Percentiles rank a stretch among this genome's conserved stretches.
phyloP scores from a whole-genome alignment of 2,888 invertebrate genomes.

The Ctenicera cuprea region DNA sequence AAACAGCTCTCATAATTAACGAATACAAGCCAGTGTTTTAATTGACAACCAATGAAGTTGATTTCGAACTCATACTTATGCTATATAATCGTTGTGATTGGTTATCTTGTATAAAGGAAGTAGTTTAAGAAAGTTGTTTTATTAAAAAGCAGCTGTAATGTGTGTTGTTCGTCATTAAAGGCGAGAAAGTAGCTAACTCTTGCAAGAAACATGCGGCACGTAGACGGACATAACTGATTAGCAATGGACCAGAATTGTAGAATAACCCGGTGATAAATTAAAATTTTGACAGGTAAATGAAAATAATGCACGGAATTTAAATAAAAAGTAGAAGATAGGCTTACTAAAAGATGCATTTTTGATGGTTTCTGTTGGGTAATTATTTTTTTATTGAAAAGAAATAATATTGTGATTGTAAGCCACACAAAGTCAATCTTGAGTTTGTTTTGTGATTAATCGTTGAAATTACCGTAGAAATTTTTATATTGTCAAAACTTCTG shows the following conservation, averaged over 20 bases:
- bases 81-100: slow-evolving; percentile 1
- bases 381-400: too few species aligned
- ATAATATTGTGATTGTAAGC: too few species aligned
- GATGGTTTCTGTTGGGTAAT: neutral
- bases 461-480: too few species aligned
- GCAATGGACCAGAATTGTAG: slow-evolving; percentile 30
- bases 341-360: neutral
- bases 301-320: neutral
- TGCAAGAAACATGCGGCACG: neutral
- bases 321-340: neutral
- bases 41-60: slow-evolving; percentile 18
- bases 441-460: too few species aligned
- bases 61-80: slow-evolving; percentile 8
- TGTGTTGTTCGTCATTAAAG: slow-evolving; percentile 23
- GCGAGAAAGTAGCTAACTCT: slow-evolving; percentile 30
- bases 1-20: neutral
- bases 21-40: slow-evolving; percentile 2
- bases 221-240: slow-evolving; percentile 24
- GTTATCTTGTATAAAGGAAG: slow-evolving; percentile 12
- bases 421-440: too few species aligned
- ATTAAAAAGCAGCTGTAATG: slow-evolving; percentile 22
- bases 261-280: slow-evolving; percentile 18
- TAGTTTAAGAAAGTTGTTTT: slow-evolving; percentile 33
- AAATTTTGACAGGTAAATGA: slow-evolving; percentile 27
- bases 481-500: too few species aligned